phyloP scores from a whole-genome alignment of 92 coral and sea anemone genomes.

The Porites cylindrica region DNA sequence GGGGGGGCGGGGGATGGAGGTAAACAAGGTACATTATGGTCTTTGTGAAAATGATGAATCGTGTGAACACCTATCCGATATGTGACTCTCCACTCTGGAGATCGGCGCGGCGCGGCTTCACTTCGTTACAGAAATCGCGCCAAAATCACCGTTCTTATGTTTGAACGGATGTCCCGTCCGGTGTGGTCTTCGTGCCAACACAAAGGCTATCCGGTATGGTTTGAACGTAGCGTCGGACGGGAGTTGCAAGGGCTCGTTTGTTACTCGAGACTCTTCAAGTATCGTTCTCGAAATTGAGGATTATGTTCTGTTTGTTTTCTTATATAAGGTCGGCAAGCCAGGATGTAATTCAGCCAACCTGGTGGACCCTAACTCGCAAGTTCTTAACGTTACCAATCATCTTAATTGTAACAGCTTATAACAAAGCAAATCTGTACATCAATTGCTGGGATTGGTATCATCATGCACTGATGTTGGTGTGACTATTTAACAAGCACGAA shows the following conservation, averaged over 20 bases:
- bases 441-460: not conserved
- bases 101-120: no score
- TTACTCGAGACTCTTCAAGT: not conserved
- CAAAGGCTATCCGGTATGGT: no score
- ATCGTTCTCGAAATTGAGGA: not conserved
- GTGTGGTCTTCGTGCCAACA: no score
- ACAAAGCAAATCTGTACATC: not conserved
- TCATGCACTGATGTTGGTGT: not conserved
- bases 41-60: no score
- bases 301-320: not conserved
- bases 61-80: no score
- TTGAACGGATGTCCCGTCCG: no score
- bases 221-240: not conserved
- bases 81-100: no score
- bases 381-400: conserved; percentile 52
- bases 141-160: no score
- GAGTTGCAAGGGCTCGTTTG: not conserved
- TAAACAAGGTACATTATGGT: no score
- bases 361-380: conserved; percentile 1
- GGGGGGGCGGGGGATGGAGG: no score
- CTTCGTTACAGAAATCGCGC: no score
- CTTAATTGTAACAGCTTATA: conserved; percentile 47
- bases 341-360: not conserved
- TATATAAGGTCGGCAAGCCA: conserved; percentile 28
- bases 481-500: not conserved